Conservation (phyloP, 2,797 vertebrate genomes). For the Carapus acus region DNA sequence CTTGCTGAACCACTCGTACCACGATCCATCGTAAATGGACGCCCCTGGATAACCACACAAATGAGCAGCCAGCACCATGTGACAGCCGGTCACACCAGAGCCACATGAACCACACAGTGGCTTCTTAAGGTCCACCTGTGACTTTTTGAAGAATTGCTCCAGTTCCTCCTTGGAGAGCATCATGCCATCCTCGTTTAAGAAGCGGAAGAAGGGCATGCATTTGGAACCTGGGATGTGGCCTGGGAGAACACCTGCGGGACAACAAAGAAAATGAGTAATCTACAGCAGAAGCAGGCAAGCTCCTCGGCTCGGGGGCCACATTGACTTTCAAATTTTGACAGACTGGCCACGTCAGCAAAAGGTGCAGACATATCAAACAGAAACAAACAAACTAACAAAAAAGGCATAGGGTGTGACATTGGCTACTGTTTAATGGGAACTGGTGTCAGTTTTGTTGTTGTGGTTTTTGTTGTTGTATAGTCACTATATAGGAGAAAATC, state of each 20-base stretch:
- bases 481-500: no score
- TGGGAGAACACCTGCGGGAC: constrained; percentile 36
- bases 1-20: constrained; percentile 81
- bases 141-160: constrained; percentile 63
- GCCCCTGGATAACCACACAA: constrained; percentile 75
- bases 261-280: neutral
- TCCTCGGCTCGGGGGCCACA: no score
- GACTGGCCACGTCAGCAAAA: no score
- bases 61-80: constrained; percentile 79
- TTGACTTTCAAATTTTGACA: no score
- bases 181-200: constrained; percentile 72
- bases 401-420: no score
- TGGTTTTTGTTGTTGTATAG: no score
- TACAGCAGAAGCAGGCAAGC: no score
- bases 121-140: constrained; percentile 75
- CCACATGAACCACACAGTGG: constrained; percentile 78
- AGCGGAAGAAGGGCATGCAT: constrained; percentile 81
- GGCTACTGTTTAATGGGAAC: no score
- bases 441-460: no score
- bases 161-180: constrained; percentile 77
- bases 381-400: no score
- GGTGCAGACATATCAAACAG: no score
- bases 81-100: constrained; percentile 84
- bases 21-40: constrained; percentile 81
- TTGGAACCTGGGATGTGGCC: constrained; percentile 79